These are phyloP conservation scores for Ophion ventricosus DNA, from an alignment of 2,888 invertebrate genomes.

Conservation along the genomic window DNA sequence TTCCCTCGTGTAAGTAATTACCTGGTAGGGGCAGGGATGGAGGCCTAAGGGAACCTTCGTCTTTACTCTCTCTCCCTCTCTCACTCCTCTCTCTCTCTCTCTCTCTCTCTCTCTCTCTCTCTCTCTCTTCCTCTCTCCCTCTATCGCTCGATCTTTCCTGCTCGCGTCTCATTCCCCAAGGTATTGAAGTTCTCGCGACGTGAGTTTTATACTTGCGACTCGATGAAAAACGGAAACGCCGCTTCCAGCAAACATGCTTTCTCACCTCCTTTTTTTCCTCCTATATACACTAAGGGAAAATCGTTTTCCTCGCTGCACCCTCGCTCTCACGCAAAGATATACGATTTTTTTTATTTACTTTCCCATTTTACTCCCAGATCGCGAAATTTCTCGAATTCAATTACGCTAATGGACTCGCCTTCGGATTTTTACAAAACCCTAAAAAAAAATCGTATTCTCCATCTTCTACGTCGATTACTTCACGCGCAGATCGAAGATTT, in stretches of 20 bases:
- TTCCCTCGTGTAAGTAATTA: slow-evolving; percentile 55
- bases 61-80: slow-evolving; percentile 39
- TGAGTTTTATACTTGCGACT: slow-evolving; percentile 36
- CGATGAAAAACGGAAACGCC: slow-evolving; percentile 55
- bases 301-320: slow-evolving; percentile 16
- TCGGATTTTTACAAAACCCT: neutral
- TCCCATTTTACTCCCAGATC: neutral
- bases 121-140: slow-evolving; percentile 35
- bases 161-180: slow-evolving; percentile 6
- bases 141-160: neutral
- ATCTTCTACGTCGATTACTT: neutral
- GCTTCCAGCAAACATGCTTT: slow-evolving; percentile 44
- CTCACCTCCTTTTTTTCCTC: slow-evolving; percentile 42
- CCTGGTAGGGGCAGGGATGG: slow-evolving; percentile 28
- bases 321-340: neutral
- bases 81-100: slow-evolving; percentile 14
- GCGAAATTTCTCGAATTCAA: slow-evolving; percentile 26
- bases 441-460: neutral
- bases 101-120: slow-evolving; percentile 1
- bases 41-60: slow-evolving; percentile 37
- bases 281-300: slow-evolving; percentile 6
- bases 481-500: too few relatives aligned
- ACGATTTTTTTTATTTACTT: slow-evolving; percentile 13
- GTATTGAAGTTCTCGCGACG: slow-evolving; percentile 42
- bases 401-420: slow-evolving; percentile 29